Percentiles rank a stretch among this genome's conserved stretches.
Conservation (phyloP, 2,113 vertebrate species). For the Physeter macrocephalus region DNA sequence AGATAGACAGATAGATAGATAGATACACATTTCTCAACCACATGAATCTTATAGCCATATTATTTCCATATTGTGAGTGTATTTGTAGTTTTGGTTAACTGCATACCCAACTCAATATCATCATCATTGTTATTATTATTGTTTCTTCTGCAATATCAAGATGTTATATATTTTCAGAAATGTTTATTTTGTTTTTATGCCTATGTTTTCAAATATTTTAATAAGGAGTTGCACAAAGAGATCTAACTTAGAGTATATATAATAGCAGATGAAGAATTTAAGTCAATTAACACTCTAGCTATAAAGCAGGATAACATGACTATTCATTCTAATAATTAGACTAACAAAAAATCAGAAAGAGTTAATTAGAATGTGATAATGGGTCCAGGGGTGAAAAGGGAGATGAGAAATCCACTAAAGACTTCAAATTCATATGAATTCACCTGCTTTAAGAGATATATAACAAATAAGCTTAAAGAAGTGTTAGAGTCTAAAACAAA, state of each 20-base stretch:
- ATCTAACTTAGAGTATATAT: slow-evolving; percentile 39
- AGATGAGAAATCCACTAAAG: background rate
- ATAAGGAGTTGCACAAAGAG: slow-evolving; percentile 50
- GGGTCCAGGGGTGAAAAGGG: background rate
- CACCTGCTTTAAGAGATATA: slow-evolving; percentile 3
- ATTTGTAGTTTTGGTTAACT: slow-evolving; percentile 46
- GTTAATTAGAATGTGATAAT: background rate
- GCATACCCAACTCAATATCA: slow-evolving; percentile 25
- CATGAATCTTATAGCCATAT: background rate
- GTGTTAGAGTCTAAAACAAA: background rate
- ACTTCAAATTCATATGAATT: slow-evolving; percentile 11
- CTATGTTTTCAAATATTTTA: slow-evolving; percentile 59
- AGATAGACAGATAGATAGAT: background rate
- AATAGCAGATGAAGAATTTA: background rate
- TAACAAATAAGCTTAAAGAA: background rate
- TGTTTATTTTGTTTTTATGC: slow-evolving; percentile 66
- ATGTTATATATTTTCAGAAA: slow-evolving; percentile 34
- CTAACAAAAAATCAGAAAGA: slow-evolving; percentile 39
- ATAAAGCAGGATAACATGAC: slow-evolving; percentile 23
- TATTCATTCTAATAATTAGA: slow-evolving; percentile 38
- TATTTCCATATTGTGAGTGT: slow-evolving; percentile 53
- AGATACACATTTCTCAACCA: background rate
- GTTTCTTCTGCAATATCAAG: slow-evolving; percentile 44
- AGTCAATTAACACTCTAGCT: slow-evolving; percentile 47
- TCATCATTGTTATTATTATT: background rate